Percentiles rank a stretch among this genome's conserved stretches.
Evolutionary conservation across 2,797 vertebrate species (phyloP).

Genomic region (Tamandua tetradactyla): DNA sequence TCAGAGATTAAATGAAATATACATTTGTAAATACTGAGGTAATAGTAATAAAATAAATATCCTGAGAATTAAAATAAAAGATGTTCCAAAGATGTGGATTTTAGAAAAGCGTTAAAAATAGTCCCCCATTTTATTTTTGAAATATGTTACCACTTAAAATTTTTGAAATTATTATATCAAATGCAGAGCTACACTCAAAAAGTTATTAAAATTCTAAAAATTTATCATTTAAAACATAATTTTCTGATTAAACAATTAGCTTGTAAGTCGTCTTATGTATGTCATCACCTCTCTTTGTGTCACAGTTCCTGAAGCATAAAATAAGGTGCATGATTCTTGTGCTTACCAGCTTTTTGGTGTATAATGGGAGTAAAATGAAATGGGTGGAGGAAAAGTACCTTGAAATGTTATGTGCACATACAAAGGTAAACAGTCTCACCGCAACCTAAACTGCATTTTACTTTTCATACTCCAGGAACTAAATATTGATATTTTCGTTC

Average conservation of each 20-base stretch:
- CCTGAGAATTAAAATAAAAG: background rate
- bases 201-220: background rate
- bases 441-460: background rate
- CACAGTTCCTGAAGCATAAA: background rate
- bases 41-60: constrained; percentile 13
- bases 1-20: background rate
- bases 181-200: background rate
- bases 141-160: background rate
- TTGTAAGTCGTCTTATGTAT: background rate
- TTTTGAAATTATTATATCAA: background rate
- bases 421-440: background rate
- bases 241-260: background rate
- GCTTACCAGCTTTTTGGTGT: background rate
- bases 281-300: background rate
- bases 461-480: background rate
- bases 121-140: background rate
- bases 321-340: background rate
- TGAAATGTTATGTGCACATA: background rate
- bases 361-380: background rate
- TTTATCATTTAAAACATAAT: background rate
- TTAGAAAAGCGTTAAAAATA: constrained; percentile 37
- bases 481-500: background rate
- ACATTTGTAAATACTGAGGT: background rate
- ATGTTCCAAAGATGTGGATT: background rate
- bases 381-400: background rate